A percentile compares a stretch with the other conserved stretches of the same genome.
phyloP scores from a whole-genome alignment of 2,888 invertebrate species.

The Calephelis perditalis region DNA sequence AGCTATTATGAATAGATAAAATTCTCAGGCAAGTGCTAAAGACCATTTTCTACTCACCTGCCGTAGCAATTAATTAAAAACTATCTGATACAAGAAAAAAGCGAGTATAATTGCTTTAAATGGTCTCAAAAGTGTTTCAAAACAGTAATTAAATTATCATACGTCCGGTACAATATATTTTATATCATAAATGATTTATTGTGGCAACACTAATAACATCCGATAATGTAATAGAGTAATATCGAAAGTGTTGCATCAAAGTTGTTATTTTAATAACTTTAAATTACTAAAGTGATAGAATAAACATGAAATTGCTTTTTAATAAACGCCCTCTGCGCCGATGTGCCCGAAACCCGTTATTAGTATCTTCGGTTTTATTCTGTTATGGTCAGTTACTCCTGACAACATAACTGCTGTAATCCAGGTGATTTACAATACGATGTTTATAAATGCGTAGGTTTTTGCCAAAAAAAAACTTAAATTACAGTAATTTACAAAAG shows the following conservation, averaged over 20 bases:
- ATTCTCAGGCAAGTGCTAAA: not conserved
- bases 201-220: conserved; percentile 24
- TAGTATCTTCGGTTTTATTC: conserved; percentile 37
- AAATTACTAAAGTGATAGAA: conserved; percentile 46
- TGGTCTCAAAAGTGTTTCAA: conserved; percentile 5
- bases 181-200: conserved; percentile 8
- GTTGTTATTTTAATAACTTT: conserved; percentile 49
- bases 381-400: conserved; percentile 31
- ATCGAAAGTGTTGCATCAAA: conserved; percentile 29
- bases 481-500: too few relatives aligned
- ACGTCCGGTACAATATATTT: not conserved
- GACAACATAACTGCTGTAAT: conserved; percentile 31
- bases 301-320: conserved; percentile 56
- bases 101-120: not conserved
- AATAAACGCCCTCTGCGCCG: conserved; percentile 47
- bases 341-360: conserved; percentile 43
- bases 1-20: too few relatives aligned
- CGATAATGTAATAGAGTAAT: conserved; percentile 43
- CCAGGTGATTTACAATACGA: conserved; percentile 20
- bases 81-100: not conserved
- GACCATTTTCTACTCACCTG: not conserved
- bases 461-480: too few relatives aligned
- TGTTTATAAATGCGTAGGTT: not conserved
- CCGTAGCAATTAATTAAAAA: not conserved
- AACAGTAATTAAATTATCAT: conserved; percentile 8